phyloP scores from a whole-genome alignment of 2,113 vertebrate genomes.

The Epinephelus lanceolatus region DNA sequence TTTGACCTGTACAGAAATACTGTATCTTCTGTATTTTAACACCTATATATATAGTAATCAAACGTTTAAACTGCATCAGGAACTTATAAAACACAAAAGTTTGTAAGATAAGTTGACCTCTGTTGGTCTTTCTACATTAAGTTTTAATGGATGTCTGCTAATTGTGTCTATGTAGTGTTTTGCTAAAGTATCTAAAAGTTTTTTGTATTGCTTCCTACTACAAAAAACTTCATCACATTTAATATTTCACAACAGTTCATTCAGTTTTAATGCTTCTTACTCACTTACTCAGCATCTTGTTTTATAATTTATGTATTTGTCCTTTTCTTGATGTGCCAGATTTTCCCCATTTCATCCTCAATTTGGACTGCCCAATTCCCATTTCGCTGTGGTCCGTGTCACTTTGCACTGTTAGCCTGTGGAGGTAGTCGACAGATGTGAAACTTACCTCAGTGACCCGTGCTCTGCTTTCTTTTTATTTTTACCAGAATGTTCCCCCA shows the following conservation, averaged over 20 bases:
- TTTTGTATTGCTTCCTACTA: too few relatives aligned
- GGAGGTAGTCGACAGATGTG: not conserved
- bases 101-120: not conserved
- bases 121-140: not conserved
- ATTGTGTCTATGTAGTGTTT: not conserved
- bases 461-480: not conserved
- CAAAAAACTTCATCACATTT: not conserved
- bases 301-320: constrained; percentile 1
- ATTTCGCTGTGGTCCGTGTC: not conserved
- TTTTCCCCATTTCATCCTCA: not conserved
- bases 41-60: not conserved
- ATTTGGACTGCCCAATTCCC: not conserved
- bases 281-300: not conserved
- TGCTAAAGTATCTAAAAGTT: not conserved
- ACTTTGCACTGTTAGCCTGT: not conserved
- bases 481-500: constrained; percentile 83
- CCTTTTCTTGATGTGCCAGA: not conserved
- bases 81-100: not conserved
- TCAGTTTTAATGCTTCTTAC: not conserved
- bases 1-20: not conserved
- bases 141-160: not conserved
- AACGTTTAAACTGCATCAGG: not conserved
- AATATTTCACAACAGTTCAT: not conserved
- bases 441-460: not conserved
- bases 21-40: not conserved